Conservation (phyloP, 1,140 invertebrate genomes). For the Homarus americanus region DNA sequence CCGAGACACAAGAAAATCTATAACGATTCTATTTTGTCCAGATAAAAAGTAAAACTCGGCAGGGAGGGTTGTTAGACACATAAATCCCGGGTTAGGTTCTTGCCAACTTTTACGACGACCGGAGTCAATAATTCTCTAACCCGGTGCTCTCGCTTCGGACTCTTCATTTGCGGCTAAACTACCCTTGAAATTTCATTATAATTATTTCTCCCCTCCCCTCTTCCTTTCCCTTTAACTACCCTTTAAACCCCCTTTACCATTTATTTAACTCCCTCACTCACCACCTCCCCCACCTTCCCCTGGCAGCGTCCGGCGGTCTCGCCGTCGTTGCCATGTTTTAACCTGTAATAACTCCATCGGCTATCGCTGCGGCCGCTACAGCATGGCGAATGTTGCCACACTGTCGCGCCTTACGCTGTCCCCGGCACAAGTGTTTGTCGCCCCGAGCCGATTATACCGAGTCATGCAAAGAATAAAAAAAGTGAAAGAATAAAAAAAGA, state of each 20-base stretch:
- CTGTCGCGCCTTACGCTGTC: slow-evolving; percentile 13
- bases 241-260: not conserved
- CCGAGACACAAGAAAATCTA: slow-evolving; percentile 37
- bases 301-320: not conserved
- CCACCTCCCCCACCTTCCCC: not conserved
- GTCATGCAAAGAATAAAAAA: slow-evolving; percentile 2
- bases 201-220: slow-evolving; percentile 4
- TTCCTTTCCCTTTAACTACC: not conserved
- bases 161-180: slow-evolving; percentile 15
- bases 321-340: not conserved
- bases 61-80: slow-evolving; percentile 11
- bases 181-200: slow-evolving; percentile 37
- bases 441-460: slow-evolving; percentile 17
- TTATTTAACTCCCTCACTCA: not conserved
- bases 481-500: not conserved
- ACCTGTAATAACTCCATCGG: slow-evolving; percentile 9
- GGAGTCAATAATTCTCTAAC: slow-evolving; percentile 21
- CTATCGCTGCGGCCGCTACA: not conserved
- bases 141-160: too few species aligned
- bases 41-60: slow-evolving; percentile 24
- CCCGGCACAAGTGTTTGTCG: not conserved
- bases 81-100: slow-evolving; percentile 43
- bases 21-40: slow-evolving; percentile 28
- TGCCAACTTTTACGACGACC: slow-evolving; percentile 37
- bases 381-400: slow-evolving; percentile 34